Evolutionary conservation across 2,113 vertebrate species (phyloP).

Genomic region (Dipodomys ordii): DNA sequence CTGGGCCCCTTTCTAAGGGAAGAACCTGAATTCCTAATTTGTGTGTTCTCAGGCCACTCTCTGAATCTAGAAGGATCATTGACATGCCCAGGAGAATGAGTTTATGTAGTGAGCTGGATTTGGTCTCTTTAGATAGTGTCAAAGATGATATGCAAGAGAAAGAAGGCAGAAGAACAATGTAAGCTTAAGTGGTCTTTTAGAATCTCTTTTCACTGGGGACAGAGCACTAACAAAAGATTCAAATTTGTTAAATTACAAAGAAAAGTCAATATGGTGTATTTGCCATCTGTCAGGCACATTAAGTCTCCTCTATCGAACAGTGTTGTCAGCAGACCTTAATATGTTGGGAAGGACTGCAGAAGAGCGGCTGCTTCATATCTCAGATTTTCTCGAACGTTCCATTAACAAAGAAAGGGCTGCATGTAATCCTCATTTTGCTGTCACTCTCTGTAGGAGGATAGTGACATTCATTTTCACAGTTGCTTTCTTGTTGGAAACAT

Average conservation of each 20-base stretch:
- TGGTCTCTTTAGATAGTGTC: neutral
- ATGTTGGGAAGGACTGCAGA: slow-evolving; percentile 19
- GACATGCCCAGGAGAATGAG: neutral
- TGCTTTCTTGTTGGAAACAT: neutral
- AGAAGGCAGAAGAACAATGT: neutral
- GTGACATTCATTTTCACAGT: neutral
- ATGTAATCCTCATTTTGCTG: neutral
- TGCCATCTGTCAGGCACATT: slow-evolving; percentile 70
- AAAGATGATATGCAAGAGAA: neutral
- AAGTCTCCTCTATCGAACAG: slow-evolving; percentile 39
- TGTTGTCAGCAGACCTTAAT: slow-evolving; percentile 44
- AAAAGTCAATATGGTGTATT: slow-evolving; percentile 66
- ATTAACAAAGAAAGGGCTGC: neutral
- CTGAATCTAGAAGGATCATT: neutral
- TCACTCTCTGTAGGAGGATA: neutral
- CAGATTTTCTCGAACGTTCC: neutral
- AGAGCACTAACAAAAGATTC: slow-evolving; percentile 56
- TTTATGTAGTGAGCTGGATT: neutral
- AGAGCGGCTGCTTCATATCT: neutral
- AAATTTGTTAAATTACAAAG: slow-evolving; percentile 66
- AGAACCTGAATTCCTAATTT: neutral
- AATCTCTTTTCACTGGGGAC: slow-evolving; percentile 18
- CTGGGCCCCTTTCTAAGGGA: neutral
- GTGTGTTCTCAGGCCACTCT: neutral
- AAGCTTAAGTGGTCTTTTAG: neutral